phyloP scores from a whole-genome alignment of 2,113 vertebrate genomes.

The Xiphophorus couchianus region DNA sequence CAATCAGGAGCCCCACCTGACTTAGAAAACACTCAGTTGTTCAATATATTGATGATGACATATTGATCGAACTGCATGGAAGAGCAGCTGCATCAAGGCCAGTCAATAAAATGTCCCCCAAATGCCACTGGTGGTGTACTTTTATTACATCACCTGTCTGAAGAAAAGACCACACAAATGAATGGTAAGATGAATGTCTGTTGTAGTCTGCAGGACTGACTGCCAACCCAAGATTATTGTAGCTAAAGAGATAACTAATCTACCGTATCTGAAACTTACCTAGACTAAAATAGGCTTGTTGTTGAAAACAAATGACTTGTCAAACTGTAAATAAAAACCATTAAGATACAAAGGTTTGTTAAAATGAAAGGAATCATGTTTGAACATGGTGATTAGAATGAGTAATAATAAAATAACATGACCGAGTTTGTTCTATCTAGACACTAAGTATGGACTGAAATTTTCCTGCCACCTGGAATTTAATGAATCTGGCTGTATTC shows the following conservation, averaged over 20 bases:
- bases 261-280: neutral
- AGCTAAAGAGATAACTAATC: neutral
- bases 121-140: slow-evolving; percentile 19
- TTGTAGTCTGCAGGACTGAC: neutral
- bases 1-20: neutral
- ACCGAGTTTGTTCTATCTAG: neutral
- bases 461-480: slow-evolving; percentile 3
- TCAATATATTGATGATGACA: slow-evolving; percentile 20
- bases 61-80: slow-evolving; percentile 16
- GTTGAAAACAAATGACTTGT: neutral
- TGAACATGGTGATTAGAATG: neutral
- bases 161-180: neutral
- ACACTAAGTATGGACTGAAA: neutral
- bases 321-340: neutral
- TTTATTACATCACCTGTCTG: slow-evolving; percentile 9
- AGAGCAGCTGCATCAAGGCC: slow-evolving; percentile 26
- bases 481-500: neutral
- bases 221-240: neutral
- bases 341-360: too few species aligned
- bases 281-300: neutral
- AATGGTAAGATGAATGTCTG: slow-evolving; percentile 3
- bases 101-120: slow-evolving; percentile 15
- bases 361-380: too few species aligned
- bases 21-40: slow-evolving; percentile 12
- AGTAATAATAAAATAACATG: neutral